Conservation (phyloP, 1,140 invertebrate genomes). For the Tetragnatha versicolor region DNA sequence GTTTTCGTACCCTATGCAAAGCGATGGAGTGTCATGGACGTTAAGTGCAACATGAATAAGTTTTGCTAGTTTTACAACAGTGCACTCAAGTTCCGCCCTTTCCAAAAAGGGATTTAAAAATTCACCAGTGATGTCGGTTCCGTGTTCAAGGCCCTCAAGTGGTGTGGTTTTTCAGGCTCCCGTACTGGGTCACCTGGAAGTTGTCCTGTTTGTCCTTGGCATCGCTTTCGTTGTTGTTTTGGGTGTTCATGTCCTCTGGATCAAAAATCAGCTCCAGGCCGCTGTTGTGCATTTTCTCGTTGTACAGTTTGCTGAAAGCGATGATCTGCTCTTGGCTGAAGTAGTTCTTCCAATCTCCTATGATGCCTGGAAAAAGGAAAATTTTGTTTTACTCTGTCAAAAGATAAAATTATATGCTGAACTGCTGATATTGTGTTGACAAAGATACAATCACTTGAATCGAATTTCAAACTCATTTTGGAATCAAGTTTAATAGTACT, state of each 20-base stretch:
- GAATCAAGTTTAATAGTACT: too few species aligned
- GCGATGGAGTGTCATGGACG: constrained; percentile 22
- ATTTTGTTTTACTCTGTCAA: too few species aligned
- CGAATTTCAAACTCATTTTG: too few species aligned
- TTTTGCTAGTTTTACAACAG: too few species aligned
- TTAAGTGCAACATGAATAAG: background rate
- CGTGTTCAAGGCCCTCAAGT: too few species aligned
- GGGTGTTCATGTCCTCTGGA: constrained; percentile 37
- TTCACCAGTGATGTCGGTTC: too few species aligned
- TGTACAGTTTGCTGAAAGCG: constrained; percentile 72
- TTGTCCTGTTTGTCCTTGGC: constrained; percentile 5
- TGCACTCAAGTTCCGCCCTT: too few species aligned
- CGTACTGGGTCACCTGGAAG: background rate
- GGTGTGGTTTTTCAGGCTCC: background rate
- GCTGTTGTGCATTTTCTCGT: constrained; percentile 45
- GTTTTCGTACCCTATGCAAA: background rate
- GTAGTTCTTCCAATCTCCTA: constrained; percentile 85
- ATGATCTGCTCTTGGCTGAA: constrained; percentile 72
- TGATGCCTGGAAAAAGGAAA: constrained; percentile 63
- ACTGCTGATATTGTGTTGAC: too few species aligned
- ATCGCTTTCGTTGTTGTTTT: constrained; percentile 25
- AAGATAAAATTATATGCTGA: too few species aligned
- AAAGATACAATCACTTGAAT: too few species aligned
- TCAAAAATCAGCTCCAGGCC: constrained; percentile 36
- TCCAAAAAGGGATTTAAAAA: too few species aligned